These are phyloP conservation scores for Pristionchus exspectatus DNA, from an alignment of 2,888 invertebrate species.

Conservation along the genomic window DNA sequence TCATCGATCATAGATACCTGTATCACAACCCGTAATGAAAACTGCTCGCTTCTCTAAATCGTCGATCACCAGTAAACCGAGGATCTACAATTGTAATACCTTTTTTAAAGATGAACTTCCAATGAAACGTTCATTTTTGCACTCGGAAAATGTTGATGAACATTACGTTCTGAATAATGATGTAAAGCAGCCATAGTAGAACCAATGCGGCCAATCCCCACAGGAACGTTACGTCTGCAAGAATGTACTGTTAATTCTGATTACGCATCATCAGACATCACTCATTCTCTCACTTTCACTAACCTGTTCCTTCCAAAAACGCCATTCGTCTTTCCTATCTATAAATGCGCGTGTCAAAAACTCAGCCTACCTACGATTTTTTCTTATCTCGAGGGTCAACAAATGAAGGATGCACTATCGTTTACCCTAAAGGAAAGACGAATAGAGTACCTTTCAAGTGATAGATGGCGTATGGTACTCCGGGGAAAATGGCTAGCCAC, in stretches of 20 bases:
- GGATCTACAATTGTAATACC: background rate
- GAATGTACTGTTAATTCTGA: background rate
- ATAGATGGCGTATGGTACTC: slow-evolving; percentile 20
- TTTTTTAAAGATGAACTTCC: background rate
- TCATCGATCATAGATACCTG: slow-evolving; percentile 58
- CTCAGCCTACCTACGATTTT: background rate
- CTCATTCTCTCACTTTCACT: background rate
- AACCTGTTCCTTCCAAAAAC: background rate
- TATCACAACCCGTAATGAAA: slow-evolving; percentile 72
- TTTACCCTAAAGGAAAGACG: no score
- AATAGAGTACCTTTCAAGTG: background rate
- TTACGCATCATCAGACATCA: background rate
- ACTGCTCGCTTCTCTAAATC: slow-evolving; percentile 64
- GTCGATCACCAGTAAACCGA: slow-evolving; percentile 59
- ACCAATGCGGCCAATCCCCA: background rate
- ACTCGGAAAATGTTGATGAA: no score
- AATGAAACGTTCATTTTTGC: background rate
- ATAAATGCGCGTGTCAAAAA: background rate
- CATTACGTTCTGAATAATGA: slow-evolving; percentile 32
- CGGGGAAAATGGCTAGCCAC: slow-evolving; percentile 24
- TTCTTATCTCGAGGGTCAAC: background rate
- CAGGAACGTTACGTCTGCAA: slow-evolving; percentile 35
- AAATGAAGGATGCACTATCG: background rate
- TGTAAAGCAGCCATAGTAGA: slow-evolving; percentile 14
- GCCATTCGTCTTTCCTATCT: background rate